These are phyloP conservation scores for Nephotettix cincticeps DNA, from an alignment of 1,140 invertebrate species.

Conservation along the genomic window DNA sequence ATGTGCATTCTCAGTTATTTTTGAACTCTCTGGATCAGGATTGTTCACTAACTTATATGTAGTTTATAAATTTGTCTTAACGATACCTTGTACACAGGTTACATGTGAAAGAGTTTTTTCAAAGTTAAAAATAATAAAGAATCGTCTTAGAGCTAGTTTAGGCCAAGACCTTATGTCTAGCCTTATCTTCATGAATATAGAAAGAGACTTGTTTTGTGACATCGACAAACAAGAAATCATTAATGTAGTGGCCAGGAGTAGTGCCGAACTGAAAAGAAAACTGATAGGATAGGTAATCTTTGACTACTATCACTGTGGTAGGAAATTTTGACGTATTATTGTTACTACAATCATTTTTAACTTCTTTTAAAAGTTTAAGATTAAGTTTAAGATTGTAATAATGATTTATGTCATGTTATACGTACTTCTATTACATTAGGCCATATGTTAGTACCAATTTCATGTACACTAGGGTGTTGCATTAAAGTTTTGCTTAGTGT, in stretches of 20 bases:
- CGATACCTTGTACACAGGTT: slow-evolving; percentile 18
- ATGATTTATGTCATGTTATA: too few species aligned
- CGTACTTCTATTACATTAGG: too few species aligned
- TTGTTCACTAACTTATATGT: slow-evolving; percentile 31
- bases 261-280: slow-evolving; percentile 26
- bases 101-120: slow-evolving; percentile 26
- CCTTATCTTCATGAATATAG: slow-evolving; percentile 30
- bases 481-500: too few species aligned
- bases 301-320: too few species aligned
- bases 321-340: too few species aligned
- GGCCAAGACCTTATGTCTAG: slow-evolving; percentile 31
- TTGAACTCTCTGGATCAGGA: slow-evolving; percentile 25
- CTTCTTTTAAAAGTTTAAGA: too few species aligned
- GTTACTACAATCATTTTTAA: too few species aligned
- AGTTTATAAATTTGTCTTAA: slow-evolving; percentile 27
- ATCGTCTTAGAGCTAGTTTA: slow-evolving; percentile 25
- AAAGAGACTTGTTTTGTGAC: slow-evolving; percentile 31
- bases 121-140: slow-evolving; percentile 12
- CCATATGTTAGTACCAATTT: too few species aligned
- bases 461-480: too few species aligned
- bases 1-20: neutral
- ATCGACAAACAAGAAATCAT: slow-evolving; percentile 26
- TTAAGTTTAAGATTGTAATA: too few species aligned
- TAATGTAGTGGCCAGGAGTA: slow-evolving; percentile 28
- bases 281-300: slow-evolving; percentile 15